Evolutionary conservation across 1,140 invertebrate genomes (phyloP), one percentile per base, ranked within the genome.

Genomic region (Eueides isabella): DNA sequence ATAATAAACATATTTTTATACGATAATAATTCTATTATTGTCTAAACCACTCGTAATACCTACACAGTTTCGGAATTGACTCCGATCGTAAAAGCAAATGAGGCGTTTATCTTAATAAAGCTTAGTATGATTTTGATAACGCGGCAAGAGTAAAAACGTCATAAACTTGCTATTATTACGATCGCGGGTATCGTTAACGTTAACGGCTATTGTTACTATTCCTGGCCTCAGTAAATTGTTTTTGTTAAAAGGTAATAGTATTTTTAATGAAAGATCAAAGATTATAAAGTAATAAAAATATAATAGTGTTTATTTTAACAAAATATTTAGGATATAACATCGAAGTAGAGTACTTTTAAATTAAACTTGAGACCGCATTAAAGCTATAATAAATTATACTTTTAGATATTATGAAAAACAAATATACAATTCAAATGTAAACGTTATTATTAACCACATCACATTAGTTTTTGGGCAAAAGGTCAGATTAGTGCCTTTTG

Each of bases 91-190:
- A 80, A 80, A 80, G 65, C 67, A 78, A 77, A 80, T 75, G 73
- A 75, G 72, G 63, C 72, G 74, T 77, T 75, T 78, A 78, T 78
- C 76, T 78, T 74, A 74, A 72, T 76, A 76, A 75, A 76, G 74
- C 71, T 75, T 66, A 76, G 72, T 72, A 74, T 67, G 75, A 77
- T 75, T 81, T 75, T 74, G 75, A 79, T 76, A 79, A 79, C 70
- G 63, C 29, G 61, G 62, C 61, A 66, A 69, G 69, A 78, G 76
- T 78, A 76, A 81, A 76, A 81, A 76, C 70, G 79, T 67, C 67
- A 81, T 79, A 81, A 81, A 81, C 62, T 70, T 71, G 63, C 69
- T 67, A 78, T 81, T 81, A 81, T 79, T 74, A 75, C 72, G 66
- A 76, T 70, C 74, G 66, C 69, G 71, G 77, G 61, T 69, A 62